Evolutionary conservation across 2,113 vertebrate genomes (phyloP).

Genomic region (Turnix velox): DNA sequence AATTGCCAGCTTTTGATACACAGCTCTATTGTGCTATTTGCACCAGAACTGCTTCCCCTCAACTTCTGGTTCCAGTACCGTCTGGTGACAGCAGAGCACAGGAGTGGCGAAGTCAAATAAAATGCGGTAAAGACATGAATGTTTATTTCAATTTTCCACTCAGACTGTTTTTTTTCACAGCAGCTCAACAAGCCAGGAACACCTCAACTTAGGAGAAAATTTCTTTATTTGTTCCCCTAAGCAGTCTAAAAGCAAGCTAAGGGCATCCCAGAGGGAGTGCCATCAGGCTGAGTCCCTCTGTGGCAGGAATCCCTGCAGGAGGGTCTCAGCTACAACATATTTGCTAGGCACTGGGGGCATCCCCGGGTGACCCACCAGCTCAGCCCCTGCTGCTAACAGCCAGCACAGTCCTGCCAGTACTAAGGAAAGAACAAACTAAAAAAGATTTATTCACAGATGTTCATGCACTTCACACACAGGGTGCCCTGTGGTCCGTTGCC

Average conservation of each 20-base stretch:
- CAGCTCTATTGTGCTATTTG: neutral
- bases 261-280: slow-evolving; percentile 35
- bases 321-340: slow-evolving; percentile 62
- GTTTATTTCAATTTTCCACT: slow-evolving; percentile 52
- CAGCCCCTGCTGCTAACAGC: slow-evolving; percentile 5
- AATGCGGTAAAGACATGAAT: neutral
- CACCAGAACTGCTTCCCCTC: neutral
- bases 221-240: slow-evolving; percentile 46
- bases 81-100: neutral
- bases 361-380: slow-evolving; percentile 65
- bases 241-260: slow-evolving; percentile 65
- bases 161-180: slow-evolving; percentile 39
- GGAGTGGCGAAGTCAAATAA: neutral
- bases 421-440: slow-evolving; percentile 79
- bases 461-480: slow-evolving; percentile 85
- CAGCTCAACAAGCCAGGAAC: slow-evolving; percentile 53
- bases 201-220: slow-evolving; percentile 49
- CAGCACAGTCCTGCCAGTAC: slow-evolving; percentile 57
- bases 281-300: slow-evolving; percentile 52
- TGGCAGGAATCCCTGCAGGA: slow-evolving; percentile 19
- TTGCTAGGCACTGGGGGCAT: slow-evolving; percentile 61
- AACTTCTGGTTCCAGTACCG: neutral
- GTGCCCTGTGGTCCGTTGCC: slow-evolving; percentile 89
- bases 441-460: slow-evolving; percentile 84
- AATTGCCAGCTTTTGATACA: too few species aligned